A percentile compares a stretch with the other conserved stretches of the same genome.
These are phyloP conservation scores for Aythya baeri DNA, from an alignment of 2,113 vertebrate genomes.

Conservation along the genomic window DNA sequence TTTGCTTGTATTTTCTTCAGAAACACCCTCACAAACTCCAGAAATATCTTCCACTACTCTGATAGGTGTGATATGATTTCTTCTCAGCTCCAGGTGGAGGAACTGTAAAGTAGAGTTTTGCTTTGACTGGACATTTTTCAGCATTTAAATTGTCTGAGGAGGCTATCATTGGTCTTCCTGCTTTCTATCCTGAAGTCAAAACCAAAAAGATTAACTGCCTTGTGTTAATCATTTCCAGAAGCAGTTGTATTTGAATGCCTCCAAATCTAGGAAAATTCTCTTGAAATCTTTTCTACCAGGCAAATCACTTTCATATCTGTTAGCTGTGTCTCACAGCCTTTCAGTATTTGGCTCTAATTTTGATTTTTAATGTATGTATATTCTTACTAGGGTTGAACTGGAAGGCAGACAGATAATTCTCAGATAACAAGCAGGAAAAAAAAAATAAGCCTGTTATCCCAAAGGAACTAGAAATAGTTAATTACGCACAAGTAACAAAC, in stretches of 20 bases:
- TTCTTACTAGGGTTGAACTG: neutral
- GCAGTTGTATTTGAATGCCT: neutral
- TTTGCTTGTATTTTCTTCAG: neutral
- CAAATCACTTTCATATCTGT: neutral
- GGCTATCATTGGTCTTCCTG: neutral
- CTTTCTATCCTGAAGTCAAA: neutral
- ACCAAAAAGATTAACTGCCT: neutral
- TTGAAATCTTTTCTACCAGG: neutral
- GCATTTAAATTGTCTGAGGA: neutral
- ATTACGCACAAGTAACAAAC: neutral
- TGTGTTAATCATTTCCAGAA: neutral
- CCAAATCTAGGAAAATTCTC: neutral
- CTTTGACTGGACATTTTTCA: neutral
- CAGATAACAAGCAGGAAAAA: conserved; percentile 10
- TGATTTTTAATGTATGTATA: neutral
- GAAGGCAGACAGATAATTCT: conserved; percentile 3
- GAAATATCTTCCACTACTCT: neutral
- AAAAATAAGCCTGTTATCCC: neutral
- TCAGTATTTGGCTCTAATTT: neutral
- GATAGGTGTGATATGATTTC: neutral
- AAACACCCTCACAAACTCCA: neutral
- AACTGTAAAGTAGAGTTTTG: neutral
- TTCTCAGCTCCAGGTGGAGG: neutral
- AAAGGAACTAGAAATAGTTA: conserved; percentile 26
- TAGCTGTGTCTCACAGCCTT: neutral